Percentiles rank a stretch among this genome's conserved stretches.
Evolutionary conservation across 2,113 vertebrate genomes (phyloP).

Genomic region (Porphyrio hochstetteri): DNA sequence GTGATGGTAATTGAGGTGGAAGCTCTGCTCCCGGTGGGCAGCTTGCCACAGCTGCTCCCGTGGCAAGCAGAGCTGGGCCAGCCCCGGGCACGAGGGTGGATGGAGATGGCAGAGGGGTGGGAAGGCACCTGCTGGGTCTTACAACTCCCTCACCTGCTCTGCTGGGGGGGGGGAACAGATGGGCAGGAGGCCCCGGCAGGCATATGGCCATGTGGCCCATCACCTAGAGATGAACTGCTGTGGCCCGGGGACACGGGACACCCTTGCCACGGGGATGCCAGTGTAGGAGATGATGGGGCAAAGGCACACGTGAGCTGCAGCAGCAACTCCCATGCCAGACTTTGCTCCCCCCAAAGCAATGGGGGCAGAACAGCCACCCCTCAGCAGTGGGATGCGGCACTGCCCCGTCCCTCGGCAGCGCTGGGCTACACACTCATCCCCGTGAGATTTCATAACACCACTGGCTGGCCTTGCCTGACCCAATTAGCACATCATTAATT

Average conservation of each 20-base stretch:
- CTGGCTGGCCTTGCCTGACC: background rate
- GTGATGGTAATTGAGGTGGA: slow-evolving; percentile 57
- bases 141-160: background rate
- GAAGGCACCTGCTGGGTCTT: background rate
- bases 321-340: background rate
- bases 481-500: background rate
- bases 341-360: background rate
- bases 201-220: background rate
- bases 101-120: background rate
- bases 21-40: background rate
- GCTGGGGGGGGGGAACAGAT: background rate
- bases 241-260: background rate
- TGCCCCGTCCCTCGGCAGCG: background rate
- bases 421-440: background rate
- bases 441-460: background rate
- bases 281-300: background rate
- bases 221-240: background rate
- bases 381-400: background rate
- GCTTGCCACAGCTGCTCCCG: background rate
- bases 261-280: background rate
- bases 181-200: background rate
- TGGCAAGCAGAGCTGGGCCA: background rate
- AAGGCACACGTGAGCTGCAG: background rate
- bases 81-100: background rate
- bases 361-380: background rate